Conservation (phyloP, 2,797 vertebrate species). For the Anguilla obscura region DNA sequence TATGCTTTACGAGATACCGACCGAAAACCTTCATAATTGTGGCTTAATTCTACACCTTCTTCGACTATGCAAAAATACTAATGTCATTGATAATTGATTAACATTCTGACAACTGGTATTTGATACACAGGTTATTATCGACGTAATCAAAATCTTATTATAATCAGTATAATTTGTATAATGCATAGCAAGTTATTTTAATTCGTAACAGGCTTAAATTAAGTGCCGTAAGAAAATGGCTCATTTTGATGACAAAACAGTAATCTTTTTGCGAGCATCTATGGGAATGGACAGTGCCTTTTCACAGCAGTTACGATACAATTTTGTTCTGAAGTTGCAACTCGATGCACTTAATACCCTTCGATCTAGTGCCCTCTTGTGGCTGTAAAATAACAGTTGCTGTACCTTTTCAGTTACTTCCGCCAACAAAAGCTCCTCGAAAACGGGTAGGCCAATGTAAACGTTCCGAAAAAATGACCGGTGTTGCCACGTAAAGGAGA, state of each 20-base stretch:
- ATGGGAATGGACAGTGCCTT: too few relatives aligned
- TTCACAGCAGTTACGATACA: too few relatives aligned
- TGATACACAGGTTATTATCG: not conserved
- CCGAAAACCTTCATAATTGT: not conserved
- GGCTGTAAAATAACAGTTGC: not conserved
- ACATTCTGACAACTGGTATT: not conserved
- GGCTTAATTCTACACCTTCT: not conserved
- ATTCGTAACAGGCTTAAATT: too few relatives aligned
- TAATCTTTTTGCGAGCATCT: too few relatives aligned
- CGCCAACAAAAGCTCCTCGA: not conserved
- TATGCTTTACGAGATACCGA: not conserved
- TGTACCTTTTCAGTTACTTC: not conserved
- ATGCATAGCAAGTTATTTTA: too few relatives aligned
- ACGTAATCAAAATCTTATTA: too few relatives aligned
- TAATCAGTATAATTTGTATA: too few relatives aligned
- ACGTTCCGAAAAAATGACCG: not conserved
- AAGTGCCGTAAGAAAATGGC: too few relatives aligned
- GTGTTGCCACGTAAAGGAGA: not conserved
- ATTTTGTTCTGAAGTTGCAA: not conserved
- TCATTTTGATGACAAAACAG: too few relatives aligned
- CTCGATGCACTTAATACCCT: not conserved
- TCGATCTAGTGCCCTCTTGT: constrained; percentile 17
- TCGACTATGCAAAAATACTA: not conserved
- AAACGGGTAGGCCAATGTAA: too few relatives aligned
- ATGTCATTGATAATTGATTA: not conserved